Base-by-base conservation (phyloP, 2,113 vertebrate genomes). In the Desmodus rotundus region DNA sequence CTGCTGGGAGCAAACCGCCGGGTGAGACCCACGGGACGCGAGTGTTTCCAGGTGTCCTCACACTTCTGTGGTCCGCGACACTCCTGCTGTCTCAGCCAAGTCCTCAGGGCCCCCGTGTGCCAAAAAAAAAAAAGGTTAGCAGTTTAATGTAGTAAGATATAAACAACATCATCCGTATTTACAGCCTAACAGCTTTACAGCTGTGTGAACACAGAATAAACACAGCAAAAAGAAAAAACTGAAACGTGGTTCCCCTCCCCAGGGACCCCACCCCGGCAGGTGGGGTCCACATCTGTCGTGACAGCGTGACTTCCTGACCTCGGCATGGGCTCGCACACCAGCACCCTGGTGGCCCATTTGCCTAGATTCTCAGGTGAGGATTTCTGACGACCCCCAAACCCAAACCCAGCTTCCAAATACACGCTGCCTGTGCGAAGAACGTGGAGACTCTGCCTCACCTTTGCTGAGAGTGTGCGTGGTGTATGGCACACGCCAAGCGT, bases 281-380 rank as follows among this genome's bases (percentile, higher is more conserved):
- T 7, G 24, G 20, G 2, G 0, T 19, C 16, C 15, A 11, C 4
- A 0, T 45, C 26, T 1, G 17, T 0, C 2, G 1, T 10, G 5
- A 3, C 61, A 1, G 13, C 13, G 4, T 0, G 13, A 9, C 10
- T 19, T 22, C 68, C 24, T 14, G 16, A 13, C 13, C 38, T 52
- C 2, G 0, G 28, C 1, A 0, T 16, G 0, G 5, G 15, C 3
- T 5, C 16, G 1, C n/a, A 63, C 9, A 0, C 26, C 16, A 0
- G 1, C 22, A 0, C 8, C 1, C 16, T 70, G 6, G 11, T n/a
- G 0, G 8, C 26, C 31, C 0, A 19, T 2, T 13, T 12, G 33
- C 24, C 1, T 22, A 0, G 28, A 3, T 7, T 4, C 43, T 58
- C 72, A 9, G 0, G 1, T 1, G 15, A 31, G 19, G 0, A 10